Base-by-base conservation (phyloP, 2,888 invertebrate genomes). In the Cepaea hortensis region DNA sequence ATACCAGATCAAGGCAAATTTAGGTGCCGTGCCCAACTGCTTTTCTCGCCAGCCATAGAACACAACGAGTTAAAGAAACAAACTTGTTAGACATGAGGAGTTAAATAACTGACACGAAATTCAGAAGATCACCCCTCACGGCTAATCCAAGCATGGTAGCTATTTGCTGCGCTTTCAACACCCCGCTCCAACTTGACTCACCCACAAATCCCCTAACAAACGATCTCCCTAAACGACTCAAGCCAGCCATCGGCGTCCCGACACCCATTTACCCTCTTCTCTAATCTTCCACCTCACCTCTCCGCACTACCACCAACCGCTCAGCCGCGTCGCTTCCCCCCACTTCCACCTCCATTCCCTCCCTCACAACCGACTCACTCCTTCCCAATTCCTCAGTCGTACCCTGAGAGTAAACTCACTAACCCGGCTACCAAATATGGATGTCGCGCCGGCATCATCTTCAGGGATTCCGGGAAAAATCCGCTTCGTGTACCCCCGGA, bases 401-500 rank as follows among this genome's bases (percentile, higher is more conserved):
- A 35, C 35, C 62, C 35, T 20, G 61, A 62, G 13, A 75, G 73
- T 18, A 75, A 18, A 35, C 35, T 20, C 73, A 6, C 23, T 3
- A 15, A 18, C 6, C 61, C 4, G 55, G 65, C 18, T 80, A 46
- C 85, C 85, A 79, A 85, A 85, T 85, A 85, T 61, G 85, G 85
- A n/a, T 5, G 2, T 79, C 72, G 13, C 48, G 50, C 20, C 23
- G 3, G 50, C 18, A 50, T 20, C 18, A 50, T 46, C 13, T 35
- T 50, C 61, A 61, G 9, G 3, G n/a, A 35, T 76, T 62, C 61
- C 35, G 20, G 72, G 61, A 77, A 70, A 70, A 68, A 35, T 0
- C 35, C 76, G 35, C 81, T 35, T 55, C 18, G 15, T 13, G 11
- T 15, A 2, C 79, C n/a, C 23, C 81, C 46, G 62, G 81, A 86